Evolutionary conservation across 2,797 vertebrate species (phyloP).

Genomic region (Sciurus vulgaris): DNA sequence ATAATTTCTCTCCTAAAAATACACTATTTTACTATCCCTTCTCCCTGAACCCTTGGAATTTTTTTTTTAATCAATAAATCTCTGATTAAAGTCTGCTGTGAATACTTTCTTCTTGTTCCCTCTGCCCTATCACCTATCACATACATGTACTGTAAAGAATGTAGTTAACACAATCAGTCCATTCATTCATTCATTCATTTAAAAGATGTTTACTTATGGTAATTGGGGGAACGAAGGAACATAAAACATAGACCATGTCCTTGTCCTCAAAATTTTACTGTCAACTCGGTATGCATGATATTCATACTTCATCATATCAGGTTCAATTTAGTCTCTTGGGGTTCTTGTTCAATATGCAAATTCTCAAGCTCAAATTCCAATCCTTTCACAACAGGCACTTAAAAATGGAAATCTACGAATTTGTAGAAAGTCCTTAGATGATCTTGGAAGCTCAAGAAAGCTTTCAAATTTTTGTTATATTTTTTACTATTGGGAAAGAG

Average conservation of each 20-base stretch:
- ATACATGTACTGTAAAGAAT: background rate
- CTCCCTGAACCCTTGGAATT: no score
- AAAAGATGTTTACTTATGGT: background rate
- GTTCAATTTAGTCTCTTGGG: background rate
- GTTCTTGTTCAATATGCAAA: background rate
- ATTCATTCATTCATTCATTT: background rate
- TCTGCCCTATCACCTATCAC: background rate
- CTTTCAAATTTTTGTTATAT: background rate
- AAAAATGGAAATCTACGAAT: background rate
- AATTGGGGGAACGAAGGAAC: background rate
- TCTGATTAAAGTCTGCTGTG: background rate
- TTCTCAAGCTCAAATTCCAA: constrained; percentile 25
- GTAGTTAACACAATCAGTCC: background rate
- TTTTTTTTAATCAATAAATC: background rate
- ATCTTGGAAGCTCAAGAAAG: background rate
- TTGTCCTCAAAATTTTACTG: background rate
- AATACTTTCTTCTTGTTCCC: background rate
- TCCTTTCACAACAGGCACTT: background rate
- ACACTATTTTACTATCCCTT: background rate
- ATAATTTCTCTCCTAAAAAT: background rate
- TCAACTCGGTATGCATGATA: background rate
- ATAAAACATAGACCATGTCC: background rate
- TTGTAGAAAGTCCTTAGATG: background rate
- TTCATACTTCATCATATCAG: background rate
- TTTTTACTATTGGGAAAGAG: background rate